phyloP scores from a whole-genome alignment of 2,797 vertebrate genomes.

The Thunnus albacares region DNA sequence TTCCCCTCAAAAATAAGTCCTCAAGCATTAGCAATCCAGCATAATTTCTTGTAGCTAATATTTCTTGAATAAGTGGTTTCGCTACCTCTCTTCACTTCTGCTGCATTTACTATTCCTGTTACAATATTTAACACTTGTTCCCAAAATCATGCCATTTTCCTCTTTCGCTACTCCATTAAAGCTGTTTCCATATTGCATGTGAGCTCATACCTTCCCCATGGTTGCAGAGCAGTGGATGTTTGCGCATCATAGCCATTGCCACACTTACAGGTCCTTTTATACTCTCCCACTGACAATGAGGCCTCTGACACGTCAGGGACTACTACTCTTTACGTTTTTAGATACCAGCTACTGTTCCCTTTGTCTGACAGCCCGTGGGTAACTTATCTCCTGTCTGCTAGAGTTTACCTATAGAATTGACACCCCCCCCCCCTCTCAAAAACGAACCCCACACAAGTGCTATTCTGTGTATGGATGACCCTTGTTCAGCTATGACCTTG shows the following conservation, averaged over 20 bases:
- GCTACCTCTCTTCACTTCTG: background rate
- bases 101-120: background rate
- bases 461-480: slow-evolving; percentile 76
- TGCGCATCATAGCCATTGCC: slow-evolving; percentile 55
- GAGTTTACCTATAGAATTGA: slow-evolving; percentile 87
- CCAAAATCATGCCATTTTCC: slow-evolving; percentile 36
- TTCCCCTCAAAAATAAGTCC: slow-evolving; percentile 10
- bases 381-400: slow-evolving; percentile 81
- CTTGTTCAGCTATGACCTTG: slow-evolving; percentile 78
- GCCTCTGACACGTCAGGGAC: slow-evolving; percentile 78
- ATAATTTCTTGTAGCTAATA: background rate
- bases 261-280: slow-evolving; percentile 78
- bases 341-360: slow-evolving; percentile 67
- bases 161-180: slow-evolving; percentile 10
- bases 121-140: background rate
- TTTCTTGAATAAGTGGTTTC: background rate
- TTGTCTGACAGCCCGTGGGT: slow-evolving; percentile 71
- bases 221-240: slow-evolving; percentile 73
- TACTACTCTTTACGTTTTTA: slow-evolving; percentile 83
- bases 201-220: slow-evolving; percentile 88
- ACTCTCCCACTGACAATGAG: slow-evolving; percentile 71
- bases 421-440: slow-evolving; percentile 33
- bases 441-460: slow-evolving; percentile 65
- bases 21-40: background rate
- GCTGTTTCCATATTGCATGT: slow-evolving; percentile 12